These are phyloP conservation scores for Neosilurus mollespiculum DNA, from an alignment of 2,797 vertebrate genomes.

Conservation along the genomic window DNA sequence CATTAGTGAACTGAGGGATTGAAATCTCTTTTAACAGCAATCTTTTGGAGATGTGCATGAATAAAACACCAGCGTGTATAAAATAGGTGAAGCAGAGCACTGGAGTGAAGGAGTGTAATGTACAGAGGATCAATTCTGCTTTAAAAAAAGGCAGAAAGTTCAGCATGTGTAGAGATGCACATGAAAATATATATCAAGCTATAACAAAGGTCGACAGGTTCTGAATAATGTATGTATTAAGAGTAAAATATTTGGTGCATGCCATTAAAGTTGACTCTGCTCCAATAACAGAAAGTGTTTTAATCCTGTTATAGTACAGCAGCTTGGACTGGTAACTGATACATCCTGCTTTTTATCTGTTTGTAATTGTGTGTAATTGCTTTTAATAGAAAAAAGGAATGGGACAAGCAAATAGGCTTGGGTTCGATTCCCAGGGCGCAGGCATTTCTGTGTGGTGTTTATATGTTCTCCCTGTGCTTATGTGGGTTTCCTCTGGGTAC, in stretches of 20 bases:
- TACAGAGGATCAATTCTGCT: not conserved
- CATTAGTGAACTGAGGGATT: slow-evolving; percentile 57
- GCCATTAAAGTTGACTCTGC: not conserved
- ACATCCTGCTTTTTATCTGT: not conserved
- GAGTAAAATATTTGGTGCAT: not conserved
- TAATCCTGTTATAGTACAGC: not conserved
- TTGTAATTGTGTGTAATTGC: not conserved
- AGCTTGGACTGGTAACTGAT: too few relatives aligned
- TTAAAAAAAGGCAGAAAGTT: not conserved
- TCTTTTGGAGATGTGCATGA: slow-evolving; percentile 25
- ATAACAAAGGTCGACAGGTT: not conserved
- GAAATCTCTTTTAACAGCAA: slow-evolving; percentile 46
- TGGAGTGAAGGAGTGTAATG: not conserved
- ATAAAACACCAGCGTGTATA: slow-evolving; percentile 42
- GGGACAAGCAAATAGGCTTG: not conserved
- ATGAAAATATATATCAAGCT: not conserved
- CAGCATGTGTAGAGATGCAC: not conserved
- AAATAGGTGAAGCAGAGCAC: slow-evolving; percentile 25
- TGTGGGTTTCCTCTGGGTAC: too few relatives aligned
- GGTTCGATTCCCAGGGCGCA: too few relatives aligned
- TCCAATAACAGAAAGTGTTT: not conserved
- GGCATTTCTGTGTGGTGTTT: too few relatives aligned
- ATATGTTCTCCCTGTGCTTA: too few relatives aligned
- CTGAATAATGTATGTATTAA: not conserved
- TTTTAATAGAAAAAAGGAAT: not conserved